phyloP scores from a whole-genome alignment of 1,140 invertebrate species.

The Zaprionus capensis region DNA sequence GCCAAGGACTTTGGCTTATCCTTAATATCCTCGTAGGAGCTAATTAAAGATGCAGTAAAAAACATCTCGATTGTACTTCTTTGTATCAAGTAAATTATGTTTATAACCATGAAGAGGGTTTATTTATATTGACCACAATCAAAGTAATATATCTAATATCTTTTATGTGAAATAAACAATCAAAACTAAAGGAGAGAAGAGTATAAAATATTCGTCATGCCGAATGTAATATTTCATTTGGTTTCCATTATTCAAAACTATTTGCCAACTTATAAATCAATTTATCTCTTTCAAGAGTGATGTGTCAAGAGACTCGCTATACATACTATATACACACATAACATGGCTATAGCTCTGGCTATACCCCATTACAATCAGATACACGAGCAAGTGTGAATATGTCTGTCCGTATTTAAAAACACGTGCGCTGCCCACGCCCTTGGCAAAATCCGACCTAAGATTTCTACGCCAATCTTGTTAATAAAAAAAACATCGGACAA shows the following conservation, averaged over 20 bases:
- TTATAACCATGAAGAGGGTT: neutral
- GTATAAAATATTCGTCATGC: too few species aligned
- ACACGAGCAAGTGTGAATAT: neutral
- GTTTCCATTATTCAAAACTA: neutral
- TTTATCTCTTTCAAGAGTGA: conserved; percentile 2
- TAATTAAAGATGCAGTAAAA: conserved; percentile 27
- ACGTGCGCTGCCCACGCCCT: conserved; percentile 34
- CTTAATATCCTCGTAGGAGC: conserved; percentile 1
- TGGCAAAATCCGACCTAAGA: conserved; percentile 1
- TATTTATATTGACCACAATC: neutral
- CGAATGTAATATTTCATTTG: too few species aligned
- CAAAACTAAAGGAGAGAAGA: neutral
- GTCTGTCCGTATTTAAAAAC: neutral
- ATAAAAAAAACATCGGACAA: conserved; percentile 17
- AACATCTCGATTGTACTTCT: neutral
- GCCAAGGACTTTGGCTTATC: conserved; percentile 11
- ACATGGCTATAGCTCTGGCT: neutral
- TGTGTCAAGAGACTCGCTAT: neutral
- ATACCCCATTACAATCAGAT: neutral
- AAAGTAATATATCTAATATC: neutral
- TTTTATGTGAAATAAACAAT: neutral
- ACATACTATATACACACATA: neutral
- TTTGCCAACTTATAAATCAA: conserved; percentile 3
- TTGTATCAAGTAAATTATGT: too few species aligned
- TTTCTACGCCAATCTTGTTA: conserved; percentile 14